Percentiles rank a stretch among this genome's conserved stretches.
Conservation (phyloP, 2,888 invertebrate genomes). For the Trichacis sp. region DNA sequence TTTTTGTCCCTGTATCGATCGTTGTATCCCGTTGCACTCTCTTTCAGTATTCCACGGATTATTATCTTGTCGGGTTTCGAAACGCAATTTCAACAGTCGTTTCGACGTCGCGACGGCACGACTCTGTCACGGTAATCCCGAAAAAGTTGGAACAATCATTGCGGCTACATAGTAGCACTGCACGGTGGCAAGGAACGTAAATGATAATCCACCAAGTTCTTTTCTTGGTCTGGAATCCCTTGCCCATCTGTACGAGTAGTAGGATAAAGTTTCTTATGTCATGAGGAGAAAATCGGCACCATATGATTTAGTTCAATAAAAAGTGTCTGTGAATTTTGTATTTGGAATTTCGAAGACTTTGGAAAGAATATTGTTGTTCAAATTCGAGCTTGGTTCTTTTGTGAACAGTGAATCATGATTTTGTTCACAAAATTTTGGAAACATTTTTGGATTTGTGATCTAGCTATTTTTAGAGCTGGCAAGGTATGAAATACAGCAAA, state of each 20-base stretch:
- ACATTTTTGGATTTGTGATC: no score
- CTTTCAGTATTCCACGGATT: constrained; percentile 11
- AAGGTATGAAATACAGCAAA: no score
- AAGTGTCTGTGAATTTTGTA: no score
- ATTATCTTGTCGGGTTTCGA: constrained; percentile 17
- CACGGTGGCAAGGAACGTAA: background rate
- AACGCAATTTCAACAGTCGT: constrained; percentile 15
- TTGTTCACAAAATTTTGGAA: no score
- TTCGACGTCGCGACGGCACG: background rate
- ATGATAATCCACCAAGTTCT: constrained; percentile 1
- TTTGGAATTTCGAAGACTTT: no score
- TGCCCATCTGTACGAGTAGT: background rate
- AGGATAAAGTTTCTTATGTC: no score
- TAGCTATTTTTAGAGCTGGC: no score
- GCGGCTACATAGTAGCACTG: constrained; percentile 5
- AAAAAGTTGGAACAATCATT: constrained; percentile 13
- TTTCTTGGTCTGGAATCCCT: background rate
- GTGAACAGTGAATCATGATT: no score
- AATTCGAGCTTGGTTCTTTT: no score
- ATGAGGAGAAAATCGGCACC: no score
- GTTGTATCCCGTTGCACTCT: constrained; percentile 3
- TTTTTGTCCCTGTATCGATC: constrained; percentile 6
- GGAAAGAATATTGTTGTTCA: no score
- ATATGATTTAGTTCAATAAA: no score
- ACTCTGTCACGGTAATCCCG: constrained; percentile 12